Evolutionary conservation across 2,797 vertebrate genomes (phyloP), one percentile per base, ranked within the genome.

Genomic region (Vipera latastei): DNA sequence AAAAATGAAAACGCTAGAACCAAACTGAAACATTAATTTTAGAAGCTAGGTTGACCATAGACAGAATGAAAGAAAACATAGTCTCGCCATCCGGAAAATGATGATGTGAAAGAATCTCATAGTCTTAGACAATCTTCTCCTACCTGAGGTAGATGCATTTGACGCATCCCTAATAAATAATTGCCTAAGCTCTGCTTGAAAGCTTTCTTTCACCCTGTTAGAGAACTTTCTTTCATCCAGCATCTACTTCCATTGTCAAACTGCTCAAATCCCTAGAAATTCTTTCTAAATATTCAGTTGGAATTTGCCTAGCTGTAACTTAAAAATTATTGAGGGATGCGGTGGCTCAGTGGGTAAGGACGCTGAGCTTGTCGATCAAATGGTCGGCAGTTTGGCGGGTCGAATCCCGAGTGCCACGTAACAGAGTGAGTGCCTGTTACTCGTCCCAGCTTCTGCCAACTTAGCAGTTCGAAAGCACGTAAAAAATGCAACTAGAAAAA

Each of bases 1-100:
- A 48, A 44, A 32, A 60, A 16, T 89, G 53, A 83, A 83, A 92
- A 92, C 18, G 8, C 18, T 48, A 83, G 56, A 48, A 78, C 38
- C 48, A 51, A 90, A 63, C 69, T 92, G n/a, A 86, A 91, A 48
- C 51, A 65, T 14, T 55, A 38, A 86, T 92, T 89, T 89, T 65
- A 53, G 38, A 60, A 4, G 87, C 56, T 32, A 73, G 25, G 69
- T 69, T 18, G 20, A 38, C 73, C 26, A 88, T 38, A 16, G 48
- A 92, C 38, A 88, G 16, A 59, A 9, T 73, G 86, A 14, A 92
- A 53, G 73, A 88, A 55, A 57, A 59, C 86, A 59, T 11, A 38
- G 38, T 44, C 32, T 86, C 6, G 1, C 25, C 11, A 89, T 28
- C 32, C 44, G 22, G 69, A n/a, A 65, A 13, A 14, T 48, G 13